These are phyloP conservation scores for Lerista edwardsae DNA, from an alignment of 2,797 vertebrate genomes.

Conservation along the genomic window DNA sequence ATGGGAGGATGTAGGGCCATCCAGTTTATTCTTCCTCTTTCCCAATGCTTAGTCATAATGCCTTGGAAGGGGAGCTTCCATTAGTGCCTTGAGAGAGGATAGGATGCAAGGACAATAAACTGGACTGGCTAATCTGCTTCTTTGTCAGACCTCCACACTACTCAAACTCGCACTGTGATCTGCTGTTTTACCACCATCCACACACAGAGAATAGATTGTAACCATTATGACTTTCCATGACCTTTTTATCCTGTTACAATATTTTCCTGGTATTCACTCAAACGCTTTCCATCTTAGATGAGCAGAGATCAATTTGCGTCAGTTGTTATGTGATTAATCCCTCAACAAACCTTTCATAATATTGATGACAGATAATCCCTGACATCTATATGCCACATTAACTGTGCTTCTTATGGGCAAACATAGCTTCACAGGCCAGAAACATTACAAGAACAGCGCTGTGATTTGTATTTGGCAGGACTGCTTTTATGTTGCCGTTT, in stretches of 20 bases:
- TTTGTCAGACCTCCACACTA: background rate
- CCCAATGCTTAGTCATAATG: background rate
- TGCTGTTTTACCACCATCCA: background rate
- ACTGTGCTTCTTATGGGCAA: background rate
- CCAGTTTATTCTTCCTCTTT: background rate
- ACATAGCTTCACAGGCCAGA: background rate
- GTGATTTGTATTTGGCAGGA: too few relatives aligned
- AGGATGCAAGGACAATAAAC: background rate
- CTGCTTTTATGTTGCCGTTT: background rate
- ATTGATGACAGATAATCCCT: constrained; percentile 19
- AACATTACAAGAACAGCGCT: background rate
- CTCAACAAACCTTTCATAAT: constrained; percentile 17
- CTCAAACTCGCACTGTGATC: background rate
- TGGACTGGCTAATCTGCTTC: background rate
- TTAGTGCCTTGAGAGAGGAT: background rate
- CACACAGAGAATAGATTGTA: background rate
- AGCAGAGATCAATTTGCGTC: constrained; percentile 21
- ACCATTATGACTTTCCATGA: background rate
- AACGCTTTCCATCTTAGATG: background rate
- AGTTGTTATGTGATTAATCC: constrained; percentile 15
- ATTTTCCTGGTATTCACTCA: constrained; percentile 22
- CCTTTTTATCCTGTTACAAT: background rate
- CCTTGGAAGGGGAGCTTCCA: background rate
- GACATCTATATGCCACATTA: background rate
- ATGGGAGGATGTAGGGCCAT: too few relatives aligned